Conservation (phyloP, 2,888 invertebrate species). For the Ophion costatus region DNA sequence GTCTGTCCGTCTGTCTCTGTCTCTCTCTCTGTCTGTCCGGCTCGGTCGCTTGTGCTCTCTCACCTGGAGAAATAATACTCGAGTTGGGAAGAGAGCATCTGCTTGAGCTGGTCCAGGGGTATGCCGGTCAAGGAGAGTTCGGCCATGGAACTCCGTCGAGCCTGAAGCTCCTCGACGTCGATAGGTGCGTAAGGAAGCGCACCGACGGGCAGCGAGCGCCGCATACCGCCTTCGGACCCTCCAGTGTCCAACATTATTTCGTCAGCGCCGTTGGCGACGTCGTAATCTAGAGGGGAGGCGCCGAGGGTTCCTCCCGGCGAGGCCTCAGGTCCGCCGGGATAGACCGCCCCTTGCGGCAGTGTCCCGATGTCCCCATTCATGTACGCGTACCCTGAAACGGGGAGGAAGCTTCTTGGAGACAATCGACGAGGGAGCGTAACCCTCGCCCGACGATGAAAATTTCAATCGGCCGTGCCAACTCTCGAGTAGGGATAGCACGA, state of each 20-base stretch:
- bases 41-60: slow-evolving; percentile 7
- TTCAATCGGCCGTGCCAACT: too few relatives aligned
- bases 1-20: too few relatives aligned
- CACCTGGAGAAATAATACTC: slow-evolving; percentile 96
- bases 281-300: slow-evolving; percentile 82
- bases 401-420: not conserved
- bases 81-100: slow-evolving; percentile 91
- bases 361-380: slow-evolving; percentile 94
- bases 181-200: slow-evolving; percentile 77
- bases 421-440: not conserved
- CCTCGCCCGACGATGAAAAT: not conserved
- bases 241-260: slow-evolving; percentile 81
- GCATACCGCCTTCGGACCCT: slow-evolving; percentile 61
- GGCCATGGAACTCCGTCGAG: slow-evolving; percentile 84
- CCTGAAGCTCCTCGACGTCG: slow-evolving; percentile 83
- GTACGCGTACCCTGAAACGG: slow-evolving; percentile 88
- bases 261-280: slow-evolving; percentile 82
- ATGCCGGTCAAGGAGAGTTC: slow-evolving; percentile 84
- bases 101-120: slow-evolving; percentile 90
- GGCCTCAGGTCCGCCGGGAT: slow-evolving; percentile 88
- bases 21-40: too few relatives aligned
- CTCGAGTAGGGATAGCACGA: too few relatives aligned
- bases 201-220: slow-evolving; percentile 74
- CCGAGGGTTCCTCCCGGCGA: slow-evolving; percentile 78
- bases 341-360: slow-evolving; percentile 89